Evolutionary conservation across 2,113 vertebrate genomes (phyloP).

Genomic region (Coracopsis vasa): DNA sequence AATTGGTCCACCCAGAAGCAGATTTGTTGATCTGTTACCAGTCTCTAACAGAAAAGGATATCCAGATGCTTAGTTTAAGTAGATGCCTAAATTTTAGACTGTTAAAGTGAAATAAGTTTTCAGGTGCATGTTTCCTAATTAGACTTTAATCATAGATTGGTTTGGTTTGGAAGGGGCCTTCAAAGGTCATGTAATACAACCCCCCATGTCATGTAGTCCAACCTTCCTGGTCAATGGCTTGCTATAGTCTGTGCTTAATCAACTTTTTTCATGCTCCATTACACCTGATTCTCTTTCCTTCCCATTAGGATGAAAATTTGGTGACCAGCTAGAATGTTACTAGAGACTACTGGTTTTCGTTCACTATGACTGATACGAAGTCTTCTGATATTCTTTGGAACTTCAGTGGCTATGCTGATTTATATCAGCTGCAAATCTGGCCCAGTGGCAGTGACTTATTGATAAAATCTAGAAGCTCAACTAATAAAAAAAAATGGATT

Average conservation of each 20-base stretch:
- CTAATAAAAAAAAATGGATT: slow-evolving; percentile 19
- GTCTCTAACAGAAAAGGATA: not conserved
- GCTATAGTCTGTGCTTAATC: not conserved
- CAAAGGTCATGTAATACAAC: not conserved
- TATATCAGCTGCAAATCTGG: not conserved
- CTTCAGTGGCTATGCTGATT: not conserved
- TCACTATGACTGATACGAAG: not conserved
- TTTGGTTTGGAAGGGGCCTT: not conserved
- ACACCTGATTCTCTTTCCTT: not conserved
- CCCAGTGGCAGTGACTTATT: not conserved
- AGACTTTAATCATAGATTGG: not conserved
- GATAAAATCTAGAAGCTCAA: slow-evolving; percentile 8
- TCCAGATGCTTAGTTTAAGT: not conserved
- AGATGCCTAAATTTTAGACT: not conserved
- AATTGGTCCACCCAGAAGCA: not conserved
- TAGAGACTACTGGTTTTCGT: not conserved
- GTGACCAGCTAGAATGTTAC: not conserved
- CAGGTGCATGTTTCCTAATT: not conserved
- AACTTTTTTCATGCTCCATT: not conserved
- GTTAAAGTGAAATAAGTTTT: not conserved
- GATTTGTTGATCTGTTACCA: not conserved
- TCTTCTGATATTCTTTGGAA: not conserved
- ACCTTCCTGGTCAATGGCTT: not conserved
- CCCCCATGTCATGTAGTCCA: not conserved
- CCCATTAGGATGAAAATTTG: not conserved